Base-by-base conservation (phyloP, 2,113 vertebrate genomes). In the Tragelaphus scriptus region DNA sequence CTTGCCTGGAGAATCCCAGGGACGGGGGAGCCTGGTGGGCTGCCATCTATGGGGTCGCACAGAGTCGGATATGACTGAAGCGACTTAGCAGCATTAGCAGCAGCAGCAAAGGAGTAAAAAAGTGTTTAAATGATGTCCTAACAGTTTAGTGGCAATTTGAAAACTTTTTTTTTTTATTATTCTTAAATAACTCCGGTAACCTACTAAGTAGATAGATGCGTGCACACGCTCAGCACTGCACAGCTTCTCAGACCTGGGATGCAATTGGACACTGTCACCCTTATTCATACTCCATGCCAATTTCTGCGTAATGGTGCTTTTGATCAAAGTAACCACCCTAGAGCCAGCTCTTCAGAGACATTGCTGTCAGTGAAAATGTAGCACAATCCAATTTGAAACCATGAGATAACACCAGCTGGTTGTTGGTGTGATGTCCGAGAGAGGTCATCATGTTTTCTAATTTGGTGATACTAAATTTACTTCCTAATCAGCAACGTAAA, bases 211-310 rank as follows among this genome's bases (percentile, higher is more conserved):
- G 11, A 7, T 3, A 40, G 40, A 40, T 40, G 14, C 32, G 19
- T 4, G 8, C 4, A 2, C 3, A 1, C 5, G 3, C 32, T 21
- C 26, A 6, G 49, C 55, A 16, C 47, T 49, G 23, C 4, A 32
- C 1, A 7, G 6, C 28, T 17, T 80, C 53, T 49, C 26, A 82
- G 9, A 23, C 32, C 5, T 65, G 56, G 55, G 49, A 21, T 85
- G 55, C n/a, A 28, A 1, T 6, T 7, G 49, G 36, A 2, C 1
- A 0, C 0, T 0, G 3, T 36, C 71, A 58, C 11, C 59, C 26
- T 40, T 30, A 1, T 23, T 81, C 14, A 8, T 13, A 11, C 16
- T 71, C 25, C 47, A 51, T 2, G 0, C 21, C 8, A 16, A 10
- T 49, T 32, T 82, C 25, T 56, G 51, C 40, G 56, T 55, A 40